These are phyloP conservation scores for Rotaria sp. DNA, from an alignment of 2,888 invertebrate species.

Conservation along the genomic window DNA sequence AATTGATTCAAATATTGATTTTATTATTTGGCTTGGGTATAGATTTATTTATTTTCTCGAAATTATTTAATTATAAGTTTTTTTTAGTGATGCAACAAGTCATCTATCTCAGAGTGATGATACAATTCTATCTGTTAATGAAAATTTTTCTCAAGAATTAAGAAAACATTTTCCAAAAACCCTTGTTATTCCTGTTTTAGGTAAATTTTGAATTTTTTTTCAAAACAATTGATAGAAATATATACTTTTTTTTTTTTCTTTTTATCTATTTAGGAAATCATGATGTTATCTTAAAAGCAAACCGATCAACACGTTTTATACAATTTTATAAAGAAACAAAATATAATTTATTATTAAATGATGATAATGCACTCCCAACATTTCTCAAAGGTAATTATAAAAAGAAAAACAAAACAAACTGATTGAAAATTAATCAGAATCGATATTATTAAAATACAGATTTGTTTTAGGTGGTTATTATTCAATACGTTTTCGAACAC, in stretches of 20 bases:
- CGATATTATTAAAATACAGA: neutral
- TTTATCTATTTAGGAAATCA: neutral
- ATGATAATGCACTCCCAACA: neutral
- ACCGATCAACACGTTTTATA: neutral
- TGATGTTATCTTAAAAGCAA: neutral
- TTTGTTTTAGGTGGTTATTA: slow-evolving; percentile 1
- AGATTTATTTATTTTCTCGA: neutral
- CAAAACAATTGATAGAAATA: neutral
- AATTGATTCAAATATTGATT: slow-evolving; percentile 13
- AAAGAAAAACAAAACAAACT: neutral
- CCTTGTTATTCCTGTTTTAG: neutral
- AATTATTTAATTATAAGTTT: neutral
- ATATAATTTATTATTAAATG: neutral
- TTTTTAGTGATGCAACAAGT: neutral
- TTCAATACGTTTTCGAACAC: neutral
- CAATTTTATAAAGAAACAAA: neutral
- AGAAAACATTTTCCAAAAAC: neutral
- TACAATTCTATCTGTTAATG: neutral
- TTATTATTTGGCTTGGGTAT: slow-evolving; percentile 23
- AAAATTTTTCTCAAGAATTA: neutral
- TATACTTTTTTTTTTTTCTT: neutral
- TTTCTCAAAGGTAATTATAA: neutral
- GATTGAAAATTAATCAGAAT: neutral
- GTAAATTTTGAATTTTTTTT: neutral
- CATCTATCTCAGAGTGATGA: neutral